Evolutionary conservation across 2,797 vertebrate species (phyloP).

Genomic region (Falco cherrug): DNA sequence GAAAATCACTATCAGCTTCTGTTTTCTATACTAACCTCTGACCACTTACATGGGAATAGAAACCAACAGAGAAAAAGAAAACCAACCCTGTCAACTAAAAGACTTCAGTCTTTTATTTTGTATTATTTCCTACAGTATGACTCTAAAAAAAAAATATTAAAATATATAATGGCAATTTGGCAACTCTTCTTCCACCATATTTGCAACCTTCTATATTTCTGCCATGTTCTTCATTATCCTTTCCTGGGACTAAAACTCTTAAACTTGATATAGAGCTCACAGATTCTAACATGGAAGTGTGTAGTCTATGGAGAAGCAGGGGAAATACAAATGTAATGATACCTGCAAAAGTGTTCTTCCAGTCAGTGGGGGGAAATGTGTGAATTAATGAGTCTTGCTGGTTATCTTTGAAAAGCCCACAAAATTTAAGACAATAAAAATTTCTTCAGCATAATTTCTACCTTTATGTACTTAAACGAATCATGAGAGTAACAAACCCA

Average conservation of each 20-base stretch:
- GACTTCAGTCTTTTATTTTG: not conserved
- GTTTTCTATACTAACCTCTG: not conserved
- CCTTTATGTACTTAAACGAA: not conserved
- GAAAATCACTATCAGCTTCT: not conserved
- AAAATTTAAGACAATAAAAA: not conserved
- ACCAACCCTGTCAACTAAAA: not conserved
- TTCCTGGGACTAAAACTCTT: not conserved
- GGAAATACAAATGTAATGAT: not conserved
- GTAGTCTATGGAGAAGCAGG: not conserved
- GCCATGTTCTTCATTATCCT: not conserved
- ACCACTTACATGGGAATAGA: not conserved
- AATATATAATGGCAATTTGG: not conserved
- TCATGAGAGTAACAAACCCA: not conserved
- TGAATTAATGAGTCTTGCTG: not conserved
- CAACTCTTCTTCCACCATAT: not conserved
- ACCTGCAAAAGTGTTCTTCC: not conserved
- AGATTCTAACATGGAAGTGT: not conserved
- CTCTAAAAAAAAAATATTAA: not conserved
- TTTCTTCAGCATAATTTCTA: not conserved
- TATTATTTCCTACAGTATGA: not conserved
- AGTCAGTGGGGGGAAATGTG: not conserved
- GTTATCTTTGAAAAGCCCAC: not conserved
- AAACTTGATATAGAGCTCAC: not conserved
- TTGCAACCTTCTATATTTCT: not conserved
- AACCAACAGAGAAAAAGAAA: not conserved